phyloP scores from a whole-genome alignment of 2,888 invertebrate genomes.

The Cartodere bifasciata region DNA sequence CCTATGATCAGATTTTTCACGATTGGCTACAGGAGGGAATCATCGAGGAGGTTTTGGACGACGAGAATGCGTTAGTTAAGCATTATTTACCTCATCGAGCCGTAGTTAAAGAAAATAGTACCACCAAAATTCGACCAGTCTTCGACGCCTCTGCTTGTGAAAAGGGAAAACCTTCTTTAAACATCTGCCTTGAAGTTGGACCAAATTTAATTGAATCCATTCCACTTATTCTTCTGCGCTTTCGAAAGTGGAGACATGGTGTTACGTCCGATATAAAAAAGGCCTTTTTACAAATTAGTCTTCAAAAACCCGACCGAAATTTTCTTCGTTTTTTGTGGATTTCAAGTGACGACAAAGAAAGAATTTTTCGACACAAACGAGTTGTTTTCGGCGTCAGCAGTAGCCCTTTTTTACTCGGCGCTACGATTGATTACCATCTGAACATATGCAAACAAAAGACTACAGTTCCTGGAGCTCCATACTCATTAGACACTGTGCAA shows the following conservation, averaged over 20 bases:
- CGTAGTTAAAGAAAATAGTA: conserved; percentile 12
- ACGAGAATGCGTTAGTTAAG: too few species aligned
- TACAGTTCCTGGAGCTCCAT: too few species aligned
- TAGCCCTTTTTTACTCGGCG: conserved; percentile 15
- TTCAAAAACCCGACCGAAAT: conserved; percentile 18
- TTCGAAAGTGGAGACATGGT: conserved; percentile 16
- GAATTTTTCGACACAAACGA: conserved; percentile 12
- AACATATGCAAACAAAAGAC: too few species aligned
- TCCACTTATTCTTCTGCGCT: conserved; percentile 12
- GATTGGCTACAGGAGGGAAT: conserved; percentile 18
- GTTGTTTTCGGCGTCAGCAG: conserved; percentile 15
- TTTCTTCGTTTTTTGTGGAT: conserved; percentile 21
- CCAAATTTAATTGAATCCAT: conserved; percentile 13
- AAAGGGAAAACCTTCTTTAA: conserved; percentile 18
- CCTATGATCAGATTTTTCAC: conserved; percentile 16
- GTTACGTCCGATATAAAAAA: conserved; percentile 21
- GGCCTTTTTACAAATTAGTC: conserved; percentile 23
- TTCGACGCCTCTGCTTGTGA: conserved; percentile 21
- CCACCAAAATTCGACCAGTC: conserved; percentile 17
- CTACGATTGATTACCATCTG: conserved; percentile 11
- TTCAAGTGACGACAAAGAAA: too few species aligned
- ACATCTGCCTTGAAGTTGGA: conserved; percentile 17
- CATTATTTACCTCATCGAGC: conserved; percentile 17
- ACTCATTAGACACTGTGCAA: conserved; percentile 8
- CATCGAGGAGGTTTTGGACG: conserved; percentile 10